phyloP scores from a whole-genome alignment of 2,888 invertebrate species.

The Nomada ruficornis region DNA sequence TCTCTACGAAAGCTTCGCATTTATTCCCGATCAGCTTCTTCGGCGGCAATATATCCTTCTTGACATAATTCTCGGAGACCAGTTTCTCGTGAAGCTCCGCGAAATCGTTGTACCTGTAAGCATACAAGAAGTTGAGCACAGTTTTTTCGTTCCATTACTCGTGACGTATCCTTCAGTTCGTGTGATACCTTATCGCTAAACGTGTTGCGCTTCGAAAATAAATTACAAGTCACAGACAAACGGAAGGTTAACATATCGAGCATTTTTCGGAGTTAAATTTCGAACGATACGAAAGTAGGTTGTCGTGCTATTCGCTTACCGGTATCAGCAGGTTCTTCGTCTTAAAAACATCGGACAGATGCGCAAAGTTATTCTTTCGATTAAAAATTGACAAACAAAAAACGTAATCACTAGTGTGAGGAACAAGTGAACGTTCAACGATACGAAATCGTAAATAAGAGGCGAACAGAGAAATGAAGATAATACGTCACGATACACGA shows the following conservation, averaged over 20 bases:
- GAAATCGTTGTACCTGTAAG: conserved; percentile 94
- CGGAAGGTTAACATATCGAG: not conserved
- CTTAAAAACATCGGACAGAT: not conserved
- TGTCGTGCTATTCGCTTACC: not conserved
- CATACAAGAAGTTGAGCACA: not conserved
- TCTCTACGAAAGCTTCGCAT: conserved; percentile 94
- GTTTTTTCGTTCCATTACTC: not conserved
- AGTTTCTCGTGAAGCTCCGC: conserved; percentile 93
- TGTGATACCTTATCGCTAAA: no score
- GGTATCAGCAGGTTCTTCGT: not conserved
- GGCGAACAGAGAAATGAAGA: not conserved
- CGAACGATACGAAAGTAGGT: not conserved
- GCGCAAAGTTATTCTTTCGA: no score
- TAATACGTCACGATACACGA: not conserved
- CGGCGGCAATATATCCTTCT: conserved; percentile 94
- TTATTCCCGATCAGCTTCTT: conserved; percentile 97
- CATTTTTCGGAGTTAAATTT: not conserved
- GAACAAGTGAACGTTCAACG: not conserved
- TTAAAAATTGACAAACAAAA: not conserved
- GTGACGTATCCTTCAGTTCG: no score
- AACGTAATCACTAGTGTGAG: no score
- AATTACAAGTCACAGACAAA: not conserved
- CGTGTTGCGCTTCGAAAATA: not conserved
- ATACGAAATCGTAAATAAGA: not conserved
- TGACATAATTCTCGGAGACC: conserved; percentile 91